These are phyloP conservation scores for Horisme vitalbata DNA, from an alignment of 2,888 invertebrate genomes.

Conservation along the genomic window DNA sequence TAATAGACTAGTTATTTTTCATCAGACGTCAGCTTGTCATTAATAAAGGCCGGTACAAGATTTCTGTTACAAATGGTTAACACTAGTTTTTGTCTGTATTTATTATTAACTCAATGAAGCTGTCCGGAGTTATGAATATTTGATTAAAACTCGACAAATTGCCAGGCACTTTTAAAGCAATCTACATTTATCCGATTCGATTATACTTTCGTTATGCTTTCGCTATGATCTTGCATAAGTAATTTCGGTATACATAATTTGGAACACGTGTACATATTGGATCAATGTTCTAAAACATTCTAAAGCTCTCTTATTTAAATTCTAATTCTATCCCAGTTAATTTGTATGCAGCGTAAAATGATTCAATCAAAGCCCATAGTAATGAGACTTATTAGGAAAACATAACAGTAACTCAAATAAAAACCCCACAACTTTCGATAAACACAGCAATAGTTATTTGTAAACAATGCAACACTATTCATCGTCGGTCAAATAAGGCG, in stretches of 20 bases:
- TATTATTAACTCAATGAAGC: conserved; percentile 36
- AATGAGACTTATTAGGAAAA: no score
- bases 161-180: background rate
- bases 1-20: conserved; percentile 58
- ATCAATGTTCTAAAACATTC: no score
- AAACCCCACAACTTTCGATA: conserved; percentile 5
- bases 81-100: conserved; percentile 51
- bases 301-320: no score
- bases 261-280: no score
- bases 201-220: background rate
- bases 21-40: conserved; percentile 48
- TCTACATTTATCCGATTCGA: background rate
- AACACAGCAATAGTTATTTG: conserved; percentile 8
- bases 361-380: no score
- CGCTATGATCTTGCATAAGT: background rate
- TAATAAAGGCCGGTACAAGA: conserved; percentile 59
- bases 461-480: conserved; percentile 15
- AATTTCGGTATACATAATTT: background rate
- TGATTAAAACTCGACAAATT: conserved; percentile 3
- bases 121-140: conserved; percentile 27
- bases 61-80: conserved; percentile 52
- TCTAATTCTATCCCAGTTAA: no score
- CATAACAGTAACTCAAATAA: background rate
- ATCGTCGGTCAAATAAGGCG: conserved; percentile 11
- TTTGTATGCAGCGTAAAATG: no score